phyloP scores from a whole-genome alignment of 2,888 invertebrate genomes.

The Parascotia fuliginaria region DNA sequence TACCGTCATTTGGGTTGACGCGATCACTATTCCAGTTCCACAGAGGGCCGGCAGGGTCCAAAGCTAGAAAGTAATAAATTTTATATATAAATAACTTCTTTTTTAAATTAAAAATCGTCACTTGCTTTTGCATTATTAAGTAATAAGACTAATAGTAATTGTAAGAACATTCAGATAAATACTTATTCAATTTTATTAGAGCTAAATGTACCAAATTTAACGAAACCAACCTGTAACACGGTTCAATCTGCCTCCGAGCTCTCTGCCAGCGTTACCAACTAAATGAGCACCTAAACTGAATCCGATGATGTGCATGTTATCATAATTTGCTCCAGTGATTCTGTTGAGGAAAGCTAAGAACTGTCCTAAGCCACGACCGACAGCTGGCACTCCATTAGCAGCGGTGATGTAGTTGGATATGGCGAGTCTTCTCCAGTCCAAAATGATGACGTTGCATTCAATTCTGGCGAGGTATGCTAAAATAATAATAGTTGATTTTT shows the following conservation, averaged over 20 bases:
- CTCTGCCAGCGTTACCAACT: conserved; percentile 65
- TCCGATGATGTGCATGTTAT: conserved; percentile 66
- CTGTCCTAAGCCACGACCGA: conserved; percentile 63
- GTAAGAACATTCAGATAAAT: too few species aligned
- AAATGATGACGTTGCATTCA: conserved; percentile 61
- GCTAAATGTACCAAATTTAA: neutral
- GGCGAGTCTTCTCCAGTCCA: conserved; percentile 65
- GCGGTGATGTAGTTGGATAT: conserved; percentile 53
- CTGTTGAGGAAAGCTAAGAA: conserved; percentile 58
- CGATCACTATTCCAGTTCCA: conserved; percentile 51
- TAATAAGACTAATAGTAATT: too few species aligned
- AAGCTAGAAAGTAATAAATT: too few species aligned
- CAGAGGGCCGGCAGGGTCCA: conserved; percentile 61
- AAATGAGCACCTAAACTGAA: conserved; percentile 75
- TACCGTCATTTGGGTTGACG: conserved; percentile 56
- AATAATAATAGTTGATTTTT: neutral
- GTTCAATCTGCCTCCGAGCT: conserved; percentile 52
- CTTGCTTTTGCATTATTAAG: too few species aligned
- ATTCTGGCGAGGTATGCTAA: conserved; percentile 51
- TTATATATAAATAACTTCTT: too few species aligned
- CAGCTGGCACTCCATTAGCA: conserved; percentile 54
- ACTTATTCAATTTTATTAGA: too few species aligned
- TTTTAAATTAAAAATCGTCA: too few species aligned
- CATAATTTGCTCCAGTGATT: conserved; percentile 48
- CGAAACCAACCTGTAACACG: conserved; percentile 59